These are phyloP conservation scores for Drosophila pegasa DNA, from an alignment of 2,888 invertebrate genomes.

Conservation along the genomic window DNA sequence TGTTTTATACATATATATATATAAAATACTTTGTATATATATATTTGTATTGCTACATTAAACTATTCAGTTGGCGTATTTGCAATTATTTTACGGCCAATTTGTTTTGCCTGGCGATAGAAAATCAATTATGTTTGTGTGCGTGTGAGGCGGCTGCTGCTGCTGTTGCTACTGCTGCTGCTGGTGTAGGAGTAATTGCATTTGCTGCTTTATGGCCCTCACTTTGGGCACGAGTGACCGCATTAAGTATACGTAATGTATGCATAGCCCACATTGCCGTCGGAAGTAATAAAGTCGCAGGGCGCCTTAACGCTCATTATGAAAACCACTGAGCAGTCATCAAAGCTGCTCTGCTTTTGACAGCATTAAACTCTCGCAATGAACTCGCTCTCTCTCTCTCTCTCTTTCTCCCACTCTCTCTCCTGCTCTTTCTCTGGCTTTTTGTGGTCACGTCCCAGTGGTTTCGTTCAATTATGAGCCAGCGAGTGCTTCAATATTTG, in stretches of 20 bases:
- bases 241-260: constrained; percentile 25
- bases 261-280: constrained; percentile 4
- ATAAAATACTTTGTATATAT: background rate
- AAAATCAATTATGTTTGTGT: constrained; percentile 71
- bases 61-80: constrained; percentile 61
- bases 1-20: constrained; percentile 19
- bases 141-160: too few species aligned
- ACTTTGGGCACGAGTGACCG: constrained; percentile 19
- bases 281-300: constrained; percentile 16
- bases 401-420: too few species aligned
- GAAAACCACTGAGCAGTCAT: constrained; percentile 37
- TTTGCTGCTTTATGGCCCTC: constrained; percentile 39
- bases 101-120: constrained; percentile 64
- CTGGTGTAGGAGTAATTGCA: constrained; percentile 63
- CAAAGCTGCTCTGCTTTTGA: constrained; percentile 23
- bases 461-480: constrained; percentile 62
- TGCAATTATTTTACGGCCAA: constrained; percentile 78
- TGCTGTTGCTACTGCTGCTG: too few species aligned
- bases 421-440: too few species aligned
- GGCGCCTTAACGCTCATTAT: constrained; percentile 30
- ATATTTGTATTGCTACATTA: constrained; percentile 25
- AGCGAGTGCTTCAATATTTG: constrained; percentile 55
- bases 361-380: constrained; percentile 8
- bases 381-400: too few species aligned
- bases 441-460: constrained; percentile 52